These are phyloP conservation scores for Spodoptera litura DNA, from an alignment of 1,140 invertebrate species.

Conservation along the genomic window DNA sequence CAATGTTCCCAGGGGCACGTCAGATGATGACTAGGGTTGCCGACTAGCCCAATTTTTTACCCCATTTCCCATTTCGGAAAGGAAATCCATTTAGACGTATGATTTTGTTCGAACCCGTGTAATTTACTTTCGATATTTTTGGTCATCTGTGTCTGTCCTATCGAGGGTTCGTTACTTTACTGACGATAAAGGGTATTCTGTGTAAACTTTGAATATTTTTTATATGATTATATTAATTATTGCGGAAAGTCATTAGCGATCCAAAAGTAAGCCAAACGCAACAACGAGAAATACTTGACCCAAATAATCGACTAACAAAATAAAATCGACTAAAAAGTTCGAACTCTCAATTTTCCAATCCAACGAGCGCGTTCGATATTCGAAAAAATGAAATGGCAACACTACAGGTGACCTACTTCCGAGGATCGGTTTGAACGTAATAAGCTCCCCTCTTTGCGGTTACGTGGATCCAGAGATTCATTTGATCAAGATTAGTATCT, in stretches of 20 bases:
- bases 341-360: neutral
- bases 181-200: too few relatives aligned
- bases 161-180: too few relatives aligned
- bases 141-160: too few relatives aligned
- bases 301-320: neutral
- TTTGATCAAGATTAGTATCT: neutral
- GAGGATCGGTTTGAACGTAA: conserved; percentile 20
- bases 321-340: neutral
- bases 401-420: conserved; percentile 39
- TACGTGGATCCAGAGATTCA: conserved; percentile 3
- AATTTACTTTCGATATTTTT: conserved; percentile 9
- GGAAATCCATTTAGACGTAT: conserved; percentile 29
- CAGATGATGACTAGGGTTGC: conserved; percentile 43
- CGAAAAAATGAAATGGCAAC: conserved; percentile 15
- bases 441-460: conserved; percentile 22
- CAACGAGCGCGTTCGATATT: neutral
- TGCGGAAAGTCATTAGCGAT: too few relatives aligned
- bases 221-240: too few relatives aligned
- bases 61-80: conserved; percentile 37
- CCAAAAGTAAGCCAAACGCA: neutral
- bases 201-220: too few relatives aligned
- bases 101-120: conserved; percentile 13
- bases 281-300: neutral
- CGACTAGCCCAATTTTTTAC: conserved; percentile 40
- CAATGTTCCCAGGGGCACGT: conserved; percentile 40